These are phyloP conservation scores for Sylvia borin DNA, from an alignment of 2,797 vertebrate species.

Conservation along the genomic window DNA sequence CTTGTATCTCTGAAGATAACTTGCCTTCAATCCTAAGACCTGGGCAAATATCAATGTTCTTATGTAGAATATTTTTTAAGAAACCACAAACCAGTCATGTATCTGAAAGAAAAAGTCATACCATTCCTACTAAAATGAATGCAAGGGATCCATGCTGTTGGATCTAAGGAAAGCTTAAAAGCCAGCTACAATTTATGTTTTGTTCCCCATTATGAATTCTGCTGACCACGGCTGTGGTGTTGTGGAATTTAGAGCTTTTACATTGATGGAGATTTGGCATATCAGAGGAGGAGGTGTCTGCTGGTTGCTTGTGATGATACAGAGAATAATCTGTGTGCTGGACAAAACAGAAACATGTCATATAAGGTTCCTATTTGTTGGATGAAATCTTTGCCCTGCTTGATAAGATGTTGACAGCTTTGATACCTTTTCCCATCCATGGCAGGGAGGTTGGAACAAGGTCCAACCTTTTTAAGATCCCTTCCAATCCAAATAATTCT, in stretches of 20 bases:
- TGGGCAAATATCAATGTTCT: background rate
- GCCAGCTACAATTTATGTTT: background rate
- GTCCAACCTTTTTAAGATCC: background rate
- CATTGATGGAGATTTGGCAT: background rate
- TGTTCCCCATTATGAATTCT: background rate
- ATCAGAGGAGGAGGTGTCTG: background rate
- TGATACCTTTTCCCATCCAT: rapidly evolving
- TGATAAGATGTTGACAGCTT: background rate
- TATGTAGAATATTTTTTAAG: background rate
- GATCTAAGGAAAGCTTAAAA: background rate
- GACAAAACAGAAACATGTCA: background rate
- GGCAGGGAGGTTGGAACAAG: background rate
- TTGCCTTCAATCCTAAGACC: background rate
- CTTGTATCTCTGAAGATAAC: background rate
- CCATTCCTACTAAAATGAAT: background rate
- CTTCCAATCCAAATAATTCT: background rate
- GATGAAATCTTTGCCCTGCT: background rate
- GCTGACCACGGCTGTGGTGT: background rate
- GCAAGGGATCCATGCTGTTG: background rate
- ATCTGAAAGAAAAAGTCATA: background rate
- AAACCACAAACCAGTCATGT: background rate
- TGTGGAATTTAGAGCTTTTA: background rate
- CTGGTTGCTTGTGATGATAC: background rate
- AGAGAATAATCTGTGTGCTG: background rate
- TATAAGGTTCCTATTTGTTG: background rate